Conservation (phyloP, 2,797 vertebrate genomes). For the Lophotriccus pileatus region DNA sequence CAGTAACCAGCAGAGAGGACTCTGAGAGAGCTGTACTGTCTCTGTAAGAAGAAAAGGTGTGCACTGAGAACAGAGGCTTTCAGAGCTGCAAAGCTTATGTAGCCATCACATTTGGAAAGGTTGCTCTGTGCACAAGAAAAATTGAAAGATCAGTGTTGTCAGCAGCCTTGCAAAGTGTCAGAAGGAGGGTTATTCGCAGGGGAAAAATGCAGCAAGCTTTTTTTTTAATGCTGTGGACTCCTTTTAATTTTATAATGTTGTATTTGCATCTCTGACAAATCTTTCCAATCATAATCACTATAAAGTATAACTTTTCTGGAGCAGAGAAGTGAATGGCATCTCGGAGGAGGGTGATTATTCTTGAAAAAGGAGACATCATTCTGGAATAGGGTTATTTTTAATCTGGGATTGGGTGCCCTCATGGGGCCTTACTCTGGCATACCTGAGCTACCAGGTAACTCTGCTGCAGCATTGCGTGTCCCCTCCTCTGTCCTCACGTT, state of each 20-base stretch:
- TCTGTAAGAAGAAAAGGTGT: neutral
- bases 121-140: neutral
- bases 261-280: neutral
- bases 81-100: neutral
- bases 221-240: neutral
- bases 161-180: neutral
- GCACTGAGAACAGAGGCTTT: neutral
- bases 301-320: neutral
- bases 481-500: neutral
- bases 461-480: neutral
- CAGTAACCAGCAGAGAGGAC: neutral
- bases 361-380: neutral
- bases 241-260: neutral
- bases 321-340: neutral
- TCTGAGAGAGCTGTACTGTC: neutral
- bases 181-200: accelerated
- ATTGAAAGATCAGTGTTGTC: neutral
- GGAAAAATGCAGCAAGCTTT: neutral
- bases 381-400: neutral
- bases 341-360: neutral
- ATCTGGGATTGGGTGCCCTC: neutral
- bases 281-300: neutral
- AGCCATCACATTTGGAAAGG: neutral
- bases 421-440: neutral
- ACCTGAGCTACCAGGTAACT: neutral